Evolutionary conservation across 1,140 invertebrate species (phyloP).

Genomic region (Panonychus citri): DNA sequence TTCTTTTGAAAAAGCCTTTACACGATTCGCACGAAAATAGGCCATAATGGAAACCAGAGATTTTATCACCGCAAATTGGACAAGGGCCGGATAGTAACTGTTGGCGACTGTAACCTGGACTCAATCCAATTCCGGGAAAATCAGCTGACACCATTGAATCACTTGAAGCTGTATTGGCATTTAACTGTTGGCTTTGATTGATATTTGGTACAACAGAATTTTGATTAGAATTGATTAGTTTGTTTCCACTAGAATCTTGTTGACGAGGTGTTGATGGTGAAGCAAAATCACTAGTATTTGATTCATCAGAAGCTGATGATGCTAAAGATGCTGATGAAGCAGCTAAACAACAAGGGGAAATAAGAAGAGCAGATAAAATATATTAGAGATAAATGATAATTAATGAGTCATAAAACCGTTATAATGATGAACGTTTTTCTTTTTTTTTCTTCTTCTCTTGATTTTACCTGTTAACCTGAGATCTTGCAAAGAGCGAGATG

Average conservation of each 20-base stretch:
- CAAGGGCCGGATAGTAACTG: constrained; percentile 40
- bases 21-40: constrained; percentile 91
- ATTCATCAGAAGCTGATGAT: constrained; percentile 14
- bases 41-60: constrained; percentile 80
- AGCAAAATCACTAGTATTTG: constrained; percentile 12
- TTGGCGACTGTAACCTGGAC: constrained; percentile 14
- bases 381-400: background rate
- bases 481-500: background rate
- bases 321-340: background rate
- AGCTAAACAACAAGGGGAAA: constrained; percentile 5
- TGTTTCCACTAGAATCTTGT: too few species aligned
- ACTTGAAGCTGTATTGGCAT: background rate
- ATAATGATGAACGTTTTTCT: too few species aligned
- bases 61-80: constrained; percentile 81
- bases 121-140: background rate
- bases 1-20: constrained; percentile 95
- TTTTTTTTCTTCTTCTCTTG: too few species aligned
- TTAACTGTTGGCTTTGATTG: background rate
- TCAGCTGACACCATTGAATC: background rate
- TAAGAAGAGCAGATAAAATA: constrained; percentile 1
- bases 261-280: background rate
- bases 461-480: constrained; percentile 2
- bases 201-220: background rate
- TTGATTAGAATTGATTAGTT: background rate
- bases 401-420: background rate